Conservation (phyloP, 1,140 invertebrate species). For the Samia ricini region DNA sequence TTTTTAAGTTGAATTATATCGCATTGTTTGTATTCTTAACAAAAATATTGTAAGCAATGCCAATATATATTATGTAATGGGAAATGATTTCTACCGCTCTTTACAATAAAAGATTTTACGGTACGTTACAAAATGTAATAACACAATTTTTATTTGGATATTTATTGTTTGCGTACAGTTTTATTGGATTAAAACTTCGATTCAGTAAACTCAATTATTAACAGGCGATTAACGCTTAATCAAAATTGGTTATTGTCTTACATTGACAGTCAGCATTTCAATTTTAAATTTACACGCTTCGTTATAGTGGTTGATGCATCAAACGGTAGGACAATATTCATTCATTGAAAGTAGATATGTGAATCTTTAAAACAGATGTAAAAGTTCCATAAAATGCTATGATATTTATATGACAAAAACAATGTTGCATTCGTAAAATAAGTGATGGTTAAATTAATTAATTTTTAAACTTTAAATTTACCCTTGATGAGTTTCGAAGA, state of each 20-base stretch:
- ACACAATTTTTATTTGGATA: neutral
- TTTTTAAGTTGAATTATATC: too few relatives aligned
- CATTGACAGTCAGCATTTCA: slow-evolving; percentile 18
- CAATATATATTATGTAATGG: neutral
- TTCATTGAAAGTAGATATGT: neutral
- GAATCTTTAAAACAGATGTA: too few relatives aligned
- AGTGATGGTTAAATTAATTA: too few relatives aligned
- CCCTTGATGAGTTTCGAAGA: too few relatives aligned
- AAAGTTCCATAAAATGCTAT: too few relatives aligned
- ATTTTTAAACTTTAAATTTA: too few relatives aligned
- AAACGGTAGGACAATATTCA: neutral
- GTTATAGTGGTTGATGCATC: slow-evolving; percentile 15
- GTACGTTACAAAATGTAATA: neutral
- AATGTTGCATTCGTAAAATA: too few relatives aligned
- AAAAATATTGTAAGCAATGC: too few relatives aligned
- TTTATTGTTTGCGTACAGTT: neutral
- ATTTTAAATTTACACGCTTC: slow-evolving; percentile 13
- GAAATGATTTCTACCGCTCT: neutral
- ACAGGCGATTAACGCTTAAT: slow-evolving; percentile 15
- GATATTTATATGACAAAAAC: too few relatives aligned
- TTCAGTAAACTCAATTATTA: slow-evolving; percentile 22
- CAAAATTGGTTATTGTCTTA: slow-evolving; percentile 23
- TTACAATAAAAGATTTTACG: neutral
- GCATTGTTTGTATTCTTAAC: too few relatives aligned
- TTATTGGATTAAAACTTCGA: slow-evolving; percentile 6